Evolutionary conservation across 2,888 invertebrate species (phyloP).

Genomic region (Crocallis elinguaria): DNA sequence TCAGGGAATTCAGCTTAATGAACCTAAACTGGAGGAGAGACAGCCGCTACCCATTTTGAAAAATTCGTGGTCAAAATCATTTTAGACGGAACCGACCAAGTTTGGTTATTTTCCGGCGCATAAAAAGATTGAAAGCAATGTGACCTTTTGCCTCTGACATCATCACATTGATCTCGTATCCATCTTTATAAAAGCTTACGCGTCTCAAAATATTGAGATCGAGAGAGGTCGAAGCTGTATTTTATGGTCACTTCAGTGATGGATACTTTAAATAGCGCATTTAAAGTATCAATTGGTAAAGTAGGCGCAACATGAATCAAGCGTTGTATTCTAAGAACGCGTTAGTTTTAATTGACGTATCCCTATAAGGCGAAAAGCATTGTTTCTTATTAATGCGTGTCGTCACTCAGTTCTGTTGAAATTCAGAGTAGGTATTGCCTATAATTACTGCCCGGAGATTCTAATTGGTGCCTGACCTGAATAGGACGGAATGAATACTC

Average conservation of each 20-base stretch:
- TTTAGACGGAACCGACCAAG: neutral
- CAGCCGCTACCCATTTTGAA: slow-evolving; percentile 1
- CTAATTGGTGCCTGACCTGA: slow-evolving; percentile 26
- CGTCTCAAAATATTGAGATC: slow-evolving; percentile 17
- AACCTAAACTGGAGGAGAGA: neutral
- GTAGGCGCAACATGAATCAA: too few species aligned
- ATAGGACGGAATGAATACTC: slow-evolving; percentile 19
- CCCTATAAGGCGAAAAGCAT: slow-evolving; percentile 1
- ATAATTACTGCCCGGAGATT: slow-evolving; percentile 25
- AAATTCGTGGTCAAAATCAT: neutral
- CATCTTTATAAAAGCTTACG: slow-evolving; percentile 23
- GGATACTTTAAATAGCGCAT: too few species aligned
- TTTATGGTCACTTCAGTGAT: slow-evolving; percentile 14
- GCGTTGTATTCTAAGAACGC: slow-evolving; percentile 6
- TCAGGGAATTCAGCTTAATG: slow-evolving; percentile 7
- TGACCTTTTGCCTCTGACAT: slow-evolving; percentile 26
- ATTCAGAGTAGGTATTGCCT: slow-evolving; percentile 13
- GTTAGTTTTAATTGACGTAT: neutral
- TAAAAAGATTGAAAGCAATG: slow-evolving; percentile 18
- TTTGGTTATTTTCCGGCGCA: neutral
- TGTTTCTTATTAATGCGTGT: slow-evolving; percentile 4
- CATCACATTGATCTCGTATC: slow-evolving; percentile 25
- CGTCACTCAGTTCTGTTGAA: slow-evolving; percentile 11
- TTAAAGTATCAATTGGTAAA: neutral
- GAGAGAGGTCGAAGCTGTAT: slow-evolving; percentile 12